Base-by-base conservation (phyloP, 2,888 invertebrate species). In the Graphium colonna region DNA sequence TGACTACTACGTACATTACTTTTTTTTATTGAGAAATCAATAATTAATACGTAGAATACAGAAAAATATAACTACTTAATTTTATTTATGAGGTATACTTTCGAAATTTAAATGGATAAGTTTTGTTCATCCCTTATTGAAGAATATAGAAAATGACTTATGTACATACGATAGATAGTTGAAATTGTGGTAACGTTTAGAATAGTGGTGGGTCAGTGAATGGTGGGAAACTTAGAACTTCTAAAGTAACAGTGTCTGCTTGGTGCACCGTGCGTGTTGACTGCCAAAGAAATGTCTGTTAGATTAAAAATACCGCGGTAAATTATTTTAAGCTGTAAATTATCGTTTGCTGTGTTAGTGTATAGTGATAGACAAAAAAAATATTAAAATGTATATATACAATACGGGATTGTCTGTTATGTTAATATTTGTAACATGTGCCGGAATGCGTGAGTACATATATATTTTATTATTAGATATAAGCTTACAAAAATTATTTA, bases 381-480 rank as follows among this genome's bases (percentile, higher is more conserved):
- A 17, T 38, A 8, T 26, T 26, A 54, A 66, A 68, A 82, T 82
- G 81, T 73, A 70, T 65, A 54, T 63, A 54, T 66, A 60, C 39
- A 70, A 73, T 52, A 71, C 63, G 65, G 68, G 70, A 62, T 58
- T 79, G 56, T 60, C 58, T 48, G 48, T 73, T 40, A 63, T 79
- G 39, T 60, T 75, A 51, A 51, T 73, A 9, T 51, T 77, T 13
- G 55, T 76, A 44, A 41, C 68, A 51, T 62, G 63, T 16, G 61
- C 65, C 36, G 69, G 70, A 57, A 68, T 72, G 47, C 72, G 82
- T 75, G 63, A 73, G 78, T 75, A n/a, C n/a, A n/a, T n/a, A n/a
- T n/a, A n/a, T n/a, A n/a, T n/a, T n/a, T n/a, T n/a, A n/a, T n/a
- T n/a, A n/a, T n/a, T n/a, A n/a, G n/a, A n/a, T n/a, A n/a, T n/a